Base-by-base conservation (phyloP, 2,888 invertebrate species). In the Nymphalis urticae region DNA sequence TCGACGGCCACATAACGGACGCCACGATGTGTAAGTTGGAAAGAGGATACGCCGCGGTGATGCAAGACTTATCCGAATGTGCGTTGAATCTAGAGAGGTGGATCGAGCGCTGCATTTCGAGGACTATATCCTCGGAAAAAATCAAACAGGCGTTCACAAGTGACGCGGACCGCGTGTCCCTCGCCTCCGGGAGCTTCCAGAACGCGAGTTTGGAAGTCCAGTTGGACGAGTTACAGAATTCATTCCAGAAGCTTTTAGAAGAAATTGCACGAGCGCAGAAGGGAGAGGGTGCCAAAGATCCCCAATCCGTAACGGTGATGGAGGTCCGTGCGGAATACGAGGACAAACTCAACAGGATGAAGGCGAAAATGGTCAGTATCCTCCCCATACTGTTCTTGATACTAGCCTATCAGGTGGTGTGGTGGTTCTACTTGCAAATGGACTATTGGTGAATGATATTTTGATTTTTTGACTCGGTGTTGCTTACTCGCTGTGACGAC, bases 301-400 rank as follows among this genome's bases (percentile, higher is more conserved):
- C 81, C 7, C 86, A 85, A 67, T 80, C 85, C 1, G 73, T 82
- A 59, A 89, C 90, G 0, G 82, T 94, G 56, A 89, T 91, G 82
- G 94, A 95, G 68, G 89, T 95, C 6, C 91, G 94, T 66, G 90
- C 89, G 24, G 96, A 96, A 79, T 95, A 96, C 80, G 96, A 96
- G 78, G 93, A 94, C 75, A 97, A 96, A 87, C 87, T 97, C 79
- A 95, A 95, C 79, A 94, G 95, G 85, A 95, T 97, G 94, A 97
- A 97, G 84, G 93, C 94, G 63, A 96, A 96, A 94, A 96, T 97
- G 96, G 96, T 96, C 92, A 94, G 95, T 94, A 89, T 89, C 73
- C 77, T 86, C 79, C 92, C 93, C 73, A 68, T 91, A 80, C 83
- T 92, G 85, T 83, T 86, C 73, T 85, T 93, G 82, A 85, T 93